Evolutionary conservation across 2,797 vertebrate genomes (phyloP).

Genomic region (Anguilla megastoma): DNA sequence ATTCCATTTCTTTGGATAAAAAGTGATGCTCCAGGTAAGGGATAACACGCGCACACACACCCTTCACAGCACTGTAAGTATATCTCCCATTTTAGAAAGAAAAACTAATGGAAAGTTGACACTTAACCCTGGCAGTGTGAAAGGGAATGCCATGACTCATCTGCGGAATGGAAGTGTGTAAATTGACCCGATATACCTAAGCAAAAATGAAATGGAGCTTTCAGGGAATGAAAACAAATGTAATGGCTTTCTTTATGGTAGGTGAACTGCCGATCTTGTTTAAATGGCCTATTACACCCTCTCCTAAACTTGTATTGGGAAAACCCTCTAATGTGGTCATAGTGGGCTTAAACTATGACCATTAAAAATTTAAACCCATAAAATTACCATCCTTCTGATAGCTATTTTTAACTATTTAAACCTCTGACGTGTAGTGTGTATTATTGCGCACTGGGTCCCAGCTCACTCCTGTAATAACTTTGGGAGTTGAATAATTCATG

Average conservation of each 20-base stretch:
- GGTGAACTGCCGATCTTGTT: not conserved
- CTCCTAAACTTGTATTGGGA: not conserved
- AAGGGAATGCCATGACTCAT: slow-evolving; percentile 35
- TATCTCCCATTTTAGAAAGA: not conserved
- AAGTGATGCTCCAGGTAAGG: not conserved
- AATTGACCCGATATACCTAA: not conserved
- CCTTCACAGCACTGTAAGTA: not conserved
- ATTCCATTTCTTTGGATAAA: not conserved
- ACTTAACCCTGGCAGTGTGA: slow-evolving; percentile 29
- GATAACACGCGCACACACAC: not conserved
- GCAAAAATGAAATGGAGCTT: not conserved
- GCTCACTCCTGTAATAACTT: not conserved
- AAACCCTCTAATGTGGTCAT: not conserved
- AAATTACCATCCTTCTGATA: not conserved
- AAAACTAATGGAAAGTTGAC: slow-evolving; percentile 4
- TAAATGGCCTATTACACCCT: not conserved
- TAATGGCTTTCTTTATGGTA: not conserved
- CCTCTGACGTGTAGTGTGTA: not conserved
- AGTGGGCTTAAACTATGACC: not conserved
- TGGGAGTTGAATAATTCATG: slow-evolving; percentile 21
- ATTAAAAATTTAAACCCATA: not conserved
- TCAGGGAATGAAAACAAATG: not conserved
- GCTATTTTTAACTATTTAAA: not conserved
- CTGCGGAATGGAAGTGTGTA: not conserved
- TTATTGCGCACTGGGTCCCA: not conserved